Evolutionary conservation across 2,797 vertebrate genomes (phyloP), one percentile per base, ranked within the genome.

Genomic region (Morelia viridis): DNA sequence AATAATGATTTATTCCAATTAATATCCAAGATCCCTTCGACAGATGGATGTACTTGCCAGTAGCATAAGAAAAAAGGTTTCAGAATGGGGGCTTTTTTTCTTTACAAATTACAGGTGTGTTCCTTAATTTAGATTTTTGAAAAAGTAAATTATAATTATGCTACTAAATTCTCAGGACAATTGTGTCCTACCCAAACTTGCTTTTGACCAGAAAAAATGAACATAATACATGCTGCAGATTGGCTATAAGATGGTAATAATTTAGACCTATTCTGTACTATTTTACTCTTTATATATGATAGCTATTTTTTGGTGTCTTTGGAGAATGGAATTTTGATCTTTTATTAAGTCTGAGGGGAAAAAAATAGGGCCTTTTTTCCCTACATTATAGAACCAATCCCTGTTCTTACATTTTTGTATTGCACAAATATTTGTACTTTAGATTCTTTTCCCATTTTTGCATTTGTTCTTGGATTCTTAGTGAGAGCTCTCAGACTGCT

Each of bases 311-410:
- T 80, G 85, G 7, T 68, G 94, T 60, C 61, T 35, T 85, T 31
- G 13, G 87, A 91, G 84, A 91, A 31, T 93, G 62, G 83, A 50
- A 92, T 89, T 92, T 64, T 13, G 13, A 88, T 10, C 87, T 24
- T 26, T 62, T 31, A 68, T 68, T 13, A 8, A 87, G 0, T 57
- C 0, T 62, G 71, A 31, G 60, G 85, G 28, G 93, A 87, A 1
- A 31, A 53, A 46, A 46, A 11, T 12, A 46, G 35, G 41, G 41
- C 9, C 41, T 56, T 94, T 92, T 91, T 3, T 87, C n/a, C 7
- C 28, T 41, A 11, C 19, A 61, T 85, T 50, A 89, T 87, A 46
- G 85, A 95, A 56, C 60, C 84, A 92, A 76, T 87, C 11, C 9
- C 0, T 91, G n/a, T 90, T 89, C 11, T 76, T 91, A 2, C 53